phyloP scores from a whole-genome alignment of 23 tunicate genomes.

The Phallusia fumigata region DNA sequence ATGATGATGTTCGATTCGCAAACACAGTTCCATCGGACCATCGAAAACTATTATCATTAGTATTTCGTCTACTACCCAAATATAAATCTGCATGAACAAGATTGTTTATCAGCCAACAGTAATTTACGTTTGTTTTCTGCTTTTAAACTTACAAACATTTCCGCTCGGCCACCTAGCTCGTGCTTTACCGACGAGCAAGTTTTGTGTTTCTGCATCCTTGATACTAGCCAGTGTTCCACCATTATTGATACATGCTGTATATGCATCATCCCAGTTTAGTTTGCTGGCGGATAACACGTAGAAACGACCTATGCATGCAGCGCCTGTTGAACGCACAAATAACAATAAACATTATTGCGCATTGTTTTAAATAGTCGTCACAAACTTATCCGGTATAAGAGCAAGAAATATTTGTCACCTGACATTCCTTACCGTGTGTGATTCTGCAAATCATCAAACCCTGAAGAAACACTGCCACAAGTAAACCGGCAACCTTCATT shows the following conservation, averaged over 20 bases:
- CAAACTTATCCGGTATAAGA: too few species aligned
- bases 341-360: too few species aligned
- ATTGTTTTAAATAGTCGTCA: too few species aligned
- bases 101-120: too few species aligned
- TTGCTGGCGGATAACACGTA: not conserved
- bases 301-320: not conserved
- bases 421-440: too few species aligned
- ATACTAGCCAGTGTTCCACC: not conserved
- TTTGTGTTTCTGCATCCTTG: not conserved
- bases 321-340: not conserved
- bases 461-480: too few species aligned
- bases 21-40: not conserved
- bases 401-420: too few species aligned
- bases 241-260: not conserved
- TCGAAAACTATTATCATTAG: not conserved
- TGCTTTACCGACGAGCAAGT: not conserved
- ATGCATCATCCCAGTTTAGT: not conserved
- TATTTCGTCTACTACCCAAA: not conserved
- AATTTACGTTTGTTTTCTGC: too few species aligned
- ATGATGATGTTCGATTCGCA: not conserved
- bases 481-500: too few species aligned
- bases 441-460: too few species aligned
- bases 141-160: not conserved
- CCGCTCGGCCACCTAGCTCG: not conserved
- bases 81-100: too few species aligned